phyloP scores from a whole-genome alignment of 2,113 vertebrate genomes.

The Paramormyrops kingsleyae region DNA sequence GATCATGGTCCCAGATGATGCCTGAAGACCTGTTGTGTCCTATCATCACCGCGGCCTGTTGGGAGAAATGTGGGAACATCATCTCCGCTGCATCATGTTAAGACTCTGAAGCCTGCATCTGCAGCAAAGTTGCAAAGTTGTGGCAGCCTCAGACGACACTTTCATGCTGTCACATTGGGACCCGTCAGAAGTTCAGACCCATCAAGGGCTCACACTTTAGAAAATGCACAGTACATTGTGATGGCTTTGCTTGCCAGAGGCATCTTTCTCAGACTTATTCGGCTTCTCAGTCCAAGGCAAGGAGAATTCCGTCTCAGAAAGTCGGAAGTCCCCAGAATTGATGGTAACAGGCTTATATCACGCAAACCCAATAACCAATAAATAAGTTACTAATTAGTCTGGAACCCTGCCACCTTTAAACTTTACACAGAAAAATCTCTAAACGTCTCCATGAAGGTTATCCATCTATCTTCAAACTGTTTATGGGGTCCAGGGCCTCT shows the following conservation, averaged over 20 bases:
- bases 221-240: constrained; percentile 34
- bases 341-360: neutral
- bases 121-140: constrained; percentile 62
- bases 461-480: neutral
- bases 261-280: constrained; percentile 38
- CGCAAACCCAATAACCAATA: neutral
- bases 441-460: neutral
- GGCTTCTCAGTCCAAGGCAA: constrained; percentile 21
- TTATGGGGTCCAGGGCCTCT: neutral
- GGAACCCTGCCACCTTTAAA: neutral
- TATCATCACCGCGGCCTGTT: constrained; percentile 14
- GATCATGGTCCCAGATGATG: constrained; percentile 25
- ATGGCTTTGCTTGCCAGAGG: constrained; percentile 41
- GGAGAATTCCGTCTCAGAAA: constrained; percentile 21
- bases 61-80: neutral
- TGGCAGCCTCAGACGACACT: constrained; percentile 57
- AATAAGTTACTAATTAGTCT: neutral
- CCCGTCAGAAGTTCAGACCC: constrained; percentile 58
- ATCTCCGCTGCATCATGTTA: neutral
- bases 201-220: constrained; percentile 60
- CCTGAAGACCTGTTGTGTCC: constrained; percentile 1
- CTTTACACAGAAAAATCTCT: neutral
- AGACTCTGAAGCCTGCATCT: neutral
- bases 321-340: neutral
- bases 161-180: constrained; percentile 64